Base-by-base conservation (phyloP, 2,888 invertebrate genomes). In the Acanthosepion lycidas region DNA sequence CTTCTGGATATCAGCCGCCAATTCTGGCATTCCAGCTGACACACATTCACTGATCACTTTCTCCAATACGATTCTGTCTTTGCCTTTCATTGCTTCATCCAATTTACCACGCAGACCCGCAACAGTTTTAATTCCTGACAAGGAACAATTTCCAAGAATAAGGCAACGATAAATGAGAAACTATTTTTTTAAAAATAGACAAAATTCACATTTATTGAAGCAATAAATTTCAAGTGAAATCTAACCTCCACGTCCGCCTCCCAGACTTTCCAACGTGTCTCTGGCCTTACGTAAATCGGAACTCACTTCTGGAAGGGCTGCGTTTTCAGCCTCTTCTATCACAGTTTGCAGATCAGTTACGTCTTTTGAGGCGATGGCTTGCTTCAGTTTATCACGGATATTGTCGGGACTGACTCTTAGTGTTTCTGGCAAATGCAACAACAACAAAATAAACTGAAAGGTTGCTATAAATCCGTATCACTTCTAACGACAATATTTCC, bases 241-340 rank as follows among this genome's bases (percentile, higher is more conserved):
- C 92, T 92, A 92, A 92, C 92, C 92, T 92, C 92, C 92, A 15
- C 28, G 51, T 48, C 51, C 92, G 9, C 92, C 92, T 49, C 92
- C 48, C 9, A 92, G 26, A 42, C 23, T 20, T 49, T 92, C 33
- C 3, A 92, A 26, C 1, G 92, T 48, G 28, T 48, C 92, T 92
- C 92, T 92, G 12, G 92, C 92, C 28, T 92, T 92, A n/a, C 92
- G 51, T 49, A 92, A 49, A 42, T 48, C 92, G 9, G 48, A 49
- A 6, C 49, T 28, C 9, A 92, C 12, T 51, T 92, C 92, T 92
- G 92, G 92, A 20, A 49, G 33, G 12, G 49, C 92, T 42, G 92
- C 92, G 5, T 48, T 9, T 48, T 92, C 92, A 23, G 49, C 48
- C 28, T 48, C 92, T 49, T 49, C 51, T n/a, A 92, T 92, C 28